Evolutionary conservation across 1,140 invertebrate species (phyloP), one percentile per base, ranked within the genome.

Genomic region (Bicyclus anynana): DNA sequence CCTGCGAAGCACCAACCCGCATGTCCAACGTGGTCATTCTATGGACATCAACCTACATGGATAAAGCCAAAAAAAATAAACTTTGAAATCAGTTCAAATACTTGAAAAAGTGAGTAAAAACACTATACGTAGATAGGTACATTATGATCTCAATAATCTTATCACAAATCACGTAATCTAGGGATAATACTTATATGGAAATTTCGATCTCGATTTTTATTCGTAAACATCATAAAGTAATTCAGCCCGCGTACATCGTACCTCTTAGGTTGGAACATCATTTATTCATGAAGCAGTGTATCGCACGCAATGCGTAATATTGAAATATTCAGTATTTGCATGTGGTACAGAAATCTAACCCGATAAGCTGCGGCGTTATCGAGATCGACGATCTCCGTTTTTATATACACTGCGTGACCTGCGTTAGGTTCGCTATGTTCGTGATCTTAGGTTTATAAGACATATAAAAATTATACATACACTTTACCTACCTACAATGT

Each of bases 351-450:
- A 66, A 68, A 69, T 72, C 69, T 69, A 62, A 65, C 51, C 49
- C 64, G 66, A 71, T 69, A 67, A 73, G 55, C 64, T 54, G 57
- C 64, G 49, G 48, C 46, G 50, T 73, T 69, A 75, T 75, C 63
- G 48, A 42, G 54, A 62, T 58, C 53, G 62, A 38, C 54, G 33
- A 65, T 65, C 51, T 60, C 44, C 37, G 42, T 56, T 68, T 65
- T 65, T 72, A 65, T 57, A 60, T 62, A 52, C 47, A 16, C 38
- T 65, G 56, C 67, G 64, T 68, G 70, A 59, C 50, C 60, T 50
- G 27, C 37, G 6, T 38, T 6, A 13, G 2, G 16, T 14, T 17
- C 13, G 16, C n/a, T 16, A 38, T 38, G 37, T 38, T 38, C 37
- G 13, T 17, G 2, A 16, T 33, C 3, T 16, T 10, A 38, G 14